Evolutionary conservation across 2,113 vertebrate genomes (phyloP).

Genomic region (Peromyscus maniculatus): DNA sequence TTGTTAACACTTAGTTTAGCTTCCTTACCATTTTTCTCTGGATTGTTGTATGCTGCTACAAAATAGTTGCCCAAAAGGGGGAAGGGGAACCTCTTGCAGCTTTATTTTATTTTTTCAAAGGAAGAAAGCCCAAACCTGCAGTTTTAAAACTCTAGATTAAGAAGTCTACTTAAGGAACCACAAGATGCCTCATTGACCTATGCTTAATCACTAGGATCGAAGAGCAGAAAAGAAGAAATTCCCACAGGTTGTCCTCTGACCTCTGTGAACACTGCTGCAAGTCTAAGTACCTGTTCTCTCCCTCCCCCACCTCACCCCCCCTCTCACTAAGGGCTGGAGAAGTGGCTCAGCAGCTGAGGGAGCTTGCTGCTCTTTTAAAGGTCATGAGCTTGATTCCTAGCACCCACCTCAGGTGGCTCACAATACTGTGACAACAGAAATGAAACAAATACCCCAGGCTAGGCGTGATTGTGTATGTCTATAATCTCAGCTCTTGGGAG

Average conservation of each 20-base stretch:
- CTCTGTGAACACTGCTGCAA: not conserved
- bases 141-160: no score
- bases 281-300: not conserved
- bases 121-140: not conserved
- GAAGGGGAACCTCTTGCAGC: no score
- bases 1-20: not conserved
- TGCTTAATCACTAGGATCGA: not conserved
- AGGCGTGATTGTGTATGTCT: not conserved
- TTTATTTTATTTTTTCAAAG: not conserved
- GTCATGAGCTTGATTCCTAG: not conserved
- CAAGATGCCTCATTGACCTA: not conserved
- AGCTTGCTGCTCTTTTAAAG: not conserved
- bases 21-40: not conserved
- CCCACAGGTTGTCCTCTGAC: not conserved
- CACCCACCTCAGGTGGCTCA: not conserved
- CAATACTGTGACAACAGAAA: not conserved
- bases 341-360: not conserved
- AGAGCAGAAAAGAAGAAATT: not conserved
- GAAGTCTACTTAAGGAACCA: not conserved
- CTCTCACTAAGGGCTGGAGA: not conserved
- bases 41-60: not conserved
- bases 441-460: not conserved
- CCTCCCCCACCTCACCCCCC: no score
- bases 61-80: not conserved
- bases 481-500: not conserved